Conservation (phyloP, 2,888 invertebrate species). For the Sisyra nigra region DNA sequence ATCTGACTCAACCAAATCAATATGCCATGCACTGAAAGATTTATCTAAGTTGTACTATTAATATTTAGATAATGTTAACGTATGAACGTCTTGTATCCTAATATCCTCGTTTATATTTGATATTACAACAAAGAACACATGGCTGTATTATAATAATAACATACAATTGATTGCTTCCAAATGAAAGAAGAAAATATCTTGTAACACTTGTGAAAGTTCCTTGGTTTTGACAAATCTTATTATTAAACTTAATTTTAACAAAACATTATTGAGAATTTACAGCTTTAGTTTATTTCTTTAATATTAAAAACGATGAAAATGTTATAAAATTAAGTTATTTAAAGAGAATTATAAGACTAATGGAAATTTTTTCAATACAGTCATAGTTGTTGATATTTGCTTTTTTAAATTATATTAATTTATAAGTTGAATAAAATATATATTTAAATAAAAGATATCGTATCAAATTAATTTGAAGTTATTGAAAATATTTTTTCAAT, state of each 20-base stretch:
- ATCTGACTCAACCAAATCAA: slow-evolving; percentile 60
- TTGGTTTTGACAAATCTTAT: not conserved
- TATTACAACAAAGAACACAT: not conserved
- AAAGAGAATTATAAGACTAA: no score
- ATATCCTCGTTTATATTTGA: not conserved
- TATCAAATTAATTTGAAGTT: no score
- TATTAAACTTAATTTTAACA: slow-evolving; percentile 1
- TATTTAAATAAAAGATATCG: no score
- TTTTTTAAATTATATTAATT: no score
- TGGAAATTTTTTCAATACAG: no score
- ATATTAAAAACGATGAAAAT: not conserved
- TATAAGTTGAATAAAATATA: no score
- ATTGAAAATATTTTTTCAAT: no score
- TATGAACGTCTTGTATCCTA: no score
- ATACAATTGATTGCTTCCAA: no score
- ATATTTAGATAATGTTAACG: slow-evolving; percentile 16
- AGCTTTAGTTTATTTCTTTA: not conserved
- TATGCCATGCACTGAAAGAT: slow-evolving; percentile 63
- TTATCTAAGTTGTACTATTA: slow-evolving; percentile 80
- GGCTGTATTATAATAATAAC: not conserved
- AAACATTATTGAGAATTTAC: not conserved
- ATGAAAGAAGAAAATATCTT: no score
- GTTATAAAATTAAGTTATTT: not conserved
- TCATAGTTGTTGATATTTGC: no score
- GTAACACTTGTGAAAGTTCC: no score